These are phyloP conservation scores for Rissa tridactyla DNA, from an alignment of 2,113 vertebrate genomes.

Conservation along the genomic window DNA sequence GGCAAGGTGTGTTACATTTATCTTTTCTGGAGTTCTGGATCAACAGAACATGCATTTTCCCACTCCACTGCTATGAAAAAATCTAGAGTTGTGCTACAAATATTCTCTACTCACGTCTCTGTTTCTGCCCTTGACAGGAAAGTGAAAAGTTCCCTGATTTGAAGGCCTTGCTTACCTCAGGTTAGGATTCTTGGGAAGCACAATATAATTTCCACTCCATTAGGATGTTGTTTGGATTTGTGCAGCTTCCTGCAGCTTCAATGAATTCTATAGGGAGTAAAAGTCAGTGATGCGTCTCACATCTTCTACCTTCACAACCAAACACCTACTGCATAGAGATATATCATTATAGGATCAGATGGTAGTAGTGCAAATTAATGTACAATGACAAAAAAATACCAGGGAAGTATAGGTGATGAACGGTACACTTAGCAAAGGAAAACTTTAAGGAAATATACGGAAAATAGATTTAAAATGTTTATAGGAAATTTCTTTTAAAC, in stretches of 20 bases:
- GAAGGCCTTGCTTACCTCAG: neutral
- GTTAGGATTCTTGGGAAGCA: neutral
- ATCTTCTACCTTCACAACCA: neutral
- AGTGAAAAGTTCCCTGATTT: neutral
- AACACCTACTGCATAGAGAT: neutral
- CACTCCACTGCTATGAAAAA: neutral
- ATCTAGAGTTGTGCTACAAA: accelerated
- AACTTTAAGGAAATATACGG: neutral
- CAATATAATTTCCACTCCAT: neutral
- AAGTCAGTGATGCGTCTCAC: neutral
- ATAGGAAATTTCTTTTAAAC: neutral
- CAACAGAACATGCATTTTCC: neutral
- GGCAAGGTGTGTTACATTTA: neutral
- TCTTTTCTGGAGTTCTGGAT: neutral
- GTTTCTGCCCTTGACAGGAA: neutral
- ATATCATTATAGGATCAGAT: neutral
- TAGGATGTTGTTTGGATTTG: neutral
- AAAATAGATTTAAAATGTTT: neutral
- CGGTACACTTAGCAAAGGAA: neutral
- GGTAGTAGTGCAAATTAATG: neutral
- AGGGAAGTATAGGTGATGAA: neutral
- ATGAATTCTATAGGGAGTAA: neutral
- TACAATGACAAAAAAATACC: neutral
- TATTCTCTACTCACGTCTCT: neutral
- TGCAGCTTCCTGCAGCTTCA: neutral